phyloP scores from a whole-genome alignment of 2,797 vertebrate genomes.

The Pangasius sanitwongsei region DNA sequence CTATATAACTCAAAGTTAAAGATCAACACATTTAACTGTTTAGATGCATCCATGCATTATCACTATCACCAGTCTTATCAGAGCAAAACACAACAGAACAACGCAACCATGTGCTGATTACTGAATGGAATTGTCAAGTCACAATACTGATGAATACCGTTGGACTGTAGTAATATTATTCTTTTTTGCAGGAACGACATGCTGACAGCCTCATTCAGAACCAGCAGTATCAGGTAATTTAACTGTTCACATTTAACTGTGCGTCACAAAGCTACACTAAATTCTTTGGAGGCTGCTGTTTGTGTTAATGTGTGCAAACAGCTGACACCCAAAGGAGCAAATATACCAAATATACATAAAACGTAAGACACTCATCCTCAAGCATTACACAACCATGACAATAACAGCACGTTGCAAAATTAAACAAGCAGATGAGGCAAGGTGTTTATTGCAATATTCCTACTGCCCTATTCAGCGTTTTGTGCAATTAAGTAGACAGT shows the following conservation, averaged over 20 bases:
- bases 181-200: constrained; percentile 78
- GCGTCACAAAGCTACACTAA: neutral
- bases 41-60: neutral
- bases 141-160: constrained; percentile 8
- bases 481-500: neutral
- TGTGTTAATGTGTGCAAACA: neutral
- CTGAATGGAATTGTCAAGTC: constrained; percentile 13
- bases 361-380: no score
- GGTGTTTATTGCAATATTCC: neutral
- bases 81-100: neutral
- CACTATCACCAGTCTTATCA: neutral
- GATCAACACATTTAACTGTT: neutral
- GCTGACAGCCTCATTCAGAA: constrained; percentile 86
- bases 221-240: constrained; percentile 85
- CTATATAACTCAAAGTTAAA: neutral
- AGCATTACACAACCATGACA: no score
- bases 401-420: no score
- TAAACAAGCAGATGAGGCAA: neutral
- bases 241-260: neutral
- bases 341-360: neutral
- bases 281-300: neutral
- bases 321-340: constrained; percentile 21
- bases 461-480: neutral
- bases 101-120: neutral
- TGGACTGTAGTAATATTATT: neutral